These are phyloP conservation scores for Condylura cristata DNA, from an alignment of 2,113 vertebrate species.

Conservation along the genomic window DNA sequence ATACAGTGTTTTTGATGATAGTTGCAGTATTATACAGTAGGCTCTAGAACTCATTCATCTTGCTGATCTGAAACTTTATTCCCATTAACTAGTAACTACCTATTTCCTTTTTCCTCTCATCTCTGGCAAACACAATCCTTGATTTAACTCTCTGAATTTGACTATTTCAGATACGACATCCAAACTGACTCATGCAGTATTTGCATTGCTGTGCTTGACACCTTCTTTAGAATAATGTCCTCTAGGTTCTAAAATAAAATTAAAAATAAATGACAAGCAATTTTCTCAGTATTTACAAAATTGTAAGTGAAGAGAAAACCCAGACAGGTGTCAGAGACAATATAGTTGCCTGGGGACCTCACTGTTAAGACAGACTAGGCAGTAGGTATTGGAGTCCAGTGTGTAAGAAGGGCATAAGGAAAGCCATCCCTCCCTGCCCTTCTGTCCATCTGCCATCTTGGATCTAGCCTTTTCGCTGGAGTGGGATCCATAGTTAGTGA, in stretches of 20 bases:
- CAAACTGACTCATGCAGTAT: not conserved
- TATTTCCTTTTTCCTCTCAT: not conserved
- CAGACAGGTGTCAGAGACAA: not conserved
- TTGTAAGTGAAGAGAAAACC: not conserved
- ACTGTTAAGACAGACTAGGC: not conserved
- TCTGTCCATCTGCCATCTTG: not conserved
- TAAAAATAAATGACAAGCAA: not conserved
- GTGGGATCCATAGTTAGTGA: not conserved
- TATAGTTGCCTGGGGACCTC: not conserved
- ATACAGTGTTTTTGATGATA: not conserved
- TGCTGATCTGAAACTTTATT: not conserved
- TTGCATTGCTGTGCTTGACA: not conserved
- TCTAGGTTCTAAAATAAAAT: not conserved
- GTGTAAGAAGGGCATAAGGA: not conserved
- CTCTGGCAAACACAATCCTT: not conserved
- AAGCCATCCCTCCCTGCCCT: not conserved
- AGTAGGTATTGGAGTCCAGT: not conserved
- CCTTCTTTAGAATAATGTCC: not conserved
- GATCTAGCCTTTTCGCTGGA: not conserved
- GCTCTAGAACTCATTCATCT: not conserved
- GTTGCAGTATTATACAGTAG: not conserved
- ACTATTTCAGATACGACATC: not conserved
- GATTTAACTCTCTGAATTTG: not conserved
- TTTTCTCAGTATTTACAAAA: constrained; percentile 17
- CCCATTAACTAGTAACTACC: not conserved